phyloP scores from a whole-genome alignment of 2,113 vertebrate genomes.

The Nannobrachium achirus region DNA sequence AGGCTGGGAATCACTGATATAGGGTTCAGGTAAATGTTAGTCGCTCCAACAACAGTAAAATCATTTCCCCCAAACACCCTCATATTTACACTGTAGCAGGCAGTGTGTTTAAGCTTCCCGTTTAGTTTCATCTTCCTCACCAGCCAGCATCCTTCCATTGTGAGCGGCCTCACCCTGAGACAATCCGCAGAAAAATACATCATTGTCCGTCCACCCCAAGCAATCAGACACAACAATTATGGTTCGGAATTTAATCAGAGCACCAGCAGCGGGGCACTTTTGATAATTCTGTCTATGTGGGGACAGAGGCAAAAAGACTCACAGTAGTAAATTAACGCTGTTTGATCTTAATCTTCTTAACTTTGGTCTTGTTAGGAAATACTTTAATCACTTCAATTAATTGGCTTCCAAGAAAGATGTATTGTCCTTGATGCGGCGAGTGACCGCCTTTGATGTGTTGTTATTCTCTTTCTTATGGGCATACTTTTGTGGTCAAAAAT shows the following conservation, averaged over 20 bases:
- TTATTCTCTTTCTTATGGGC: neutral
- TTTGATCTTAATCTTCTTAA: constrained; percentile 78
- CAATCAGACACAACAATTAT: constrained; percentile 59
- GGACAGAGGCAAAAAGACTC: constrained; percentile 60
- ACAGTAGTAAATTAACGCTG: constrained; percentile 71
- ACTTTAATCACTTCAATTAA: constrained; percentile 78
- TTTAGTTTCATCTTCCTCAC: constrained; percentile 13
- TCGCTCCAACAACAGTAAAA: too few relatives aligned
- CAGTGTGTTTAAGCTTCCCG: neutral
- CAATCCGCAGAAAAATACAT: constrained; percentile 32
- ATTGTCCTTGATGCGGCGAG: constrained; percentile 45
- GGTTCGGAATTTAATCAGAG: constrained; percentile 63
- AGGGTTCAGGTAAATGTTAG: too few relatives aligned
- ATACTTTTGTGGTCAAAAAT: neutral
- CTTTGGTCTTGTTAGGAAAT: constrained; percentile 64
- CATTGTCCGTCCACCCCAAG: constrained; percentile 39
- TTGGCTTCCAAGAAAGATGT: constrained; percentile 69
- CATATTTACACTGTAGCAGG: neutral
- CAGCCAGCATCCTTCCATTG: constrained; percentile 29
- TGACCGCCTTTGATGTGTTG: neutral
- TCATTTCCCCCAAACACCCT: neutral
- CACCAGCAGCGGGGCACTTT: constrained; percentile 51
- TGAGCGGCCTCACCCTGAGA: constrained; percentile 31
- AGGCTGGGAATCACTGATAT: too few relatives aligned
- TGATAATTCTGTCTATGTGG: constrained; percentile 68